Base-by-base conservation (phyloP, 2,113 vertebrate genomes). In the Bostrychus sinensis region DNA sequence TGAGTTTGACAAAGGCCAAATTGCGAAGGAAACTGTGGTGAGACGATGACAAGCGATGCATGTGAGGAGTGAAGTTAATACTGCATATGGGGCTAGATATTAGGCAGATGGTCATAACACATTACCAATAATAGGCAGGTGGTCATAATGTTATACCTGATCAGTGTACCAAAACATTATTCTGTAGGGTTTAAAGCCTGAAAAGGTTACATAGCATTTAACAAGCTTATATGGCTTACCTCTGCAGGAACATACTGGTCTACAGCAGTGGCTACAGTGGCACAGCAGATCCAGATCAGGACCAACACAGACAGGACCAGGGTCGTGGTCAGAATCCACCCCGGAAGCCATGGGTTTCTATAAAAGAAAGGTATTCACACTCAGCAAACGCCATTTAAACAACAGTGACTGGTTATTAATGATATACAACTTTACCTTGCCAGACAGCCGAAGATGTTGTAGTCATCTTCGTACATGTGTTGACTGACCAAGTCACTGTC, bases 281-380 rank as follows among this genome's bases (percentile, higher is more conserved):
- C 96, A 72, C 97, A 99, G 81, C 96, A 98, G 79, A 99, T 98
- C 97, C 97, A 99, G 66, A 98, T 95, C 56, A 99, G 88, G 17
- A 98, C 97, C 87, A 97, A 74, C 62, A 97, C 93, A 0, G 96
- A 99, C 42, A 99, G 91, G 68, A 98, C 78, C 0, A 99, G 91
- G 0, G 96, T 98, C 38, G 91, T 95, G 26, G 95, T 96, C 53
- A 99, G 91, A 85, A 99, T 96, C 96, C 97, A 99, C 1, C 95
- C 94, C 16, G 97, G 91, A 3, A 93, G 77, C 91, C 92, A 92
- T 0, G 91, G 94, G 86, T 96, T 98, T 88, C 97, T 99, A 67
- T 25, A 39, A 11, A 9, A 69, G 56, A 3, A 38, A 37, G 28
- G 2, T 0, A 16, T 22, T 22, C 4, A 54, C 46, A 13, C 3